Conservation (phyloP, 2,888 invertebrate genomes). For the Dermolepida albohirtum region DNA sequence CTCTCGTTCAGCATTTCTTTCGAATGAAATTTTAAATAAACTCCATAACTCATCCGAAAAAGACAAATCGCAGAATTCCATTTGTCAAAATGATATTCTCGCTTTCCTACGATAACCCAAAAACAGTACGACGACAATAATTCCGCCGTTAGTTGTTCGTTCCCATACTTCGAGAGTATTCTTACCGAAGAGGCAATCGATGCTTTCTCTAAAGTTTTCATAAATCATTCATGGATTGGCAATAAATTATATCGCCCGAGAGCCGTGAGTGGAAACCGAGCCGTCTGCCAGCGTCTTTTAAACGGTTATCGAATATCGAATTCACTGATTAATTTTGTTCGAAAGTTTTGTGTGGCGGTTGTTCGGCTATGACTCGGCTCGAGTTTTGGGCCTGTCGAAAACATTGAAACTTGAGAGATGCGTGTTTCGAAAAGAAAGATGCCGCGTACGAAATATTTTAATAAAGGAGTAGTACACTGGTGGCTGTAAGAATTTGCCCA, state of each 20-base stretch:
- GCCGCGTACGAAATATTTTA: no score
- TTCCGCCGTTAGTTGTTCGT: no score
- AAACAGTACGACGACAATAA: no score
- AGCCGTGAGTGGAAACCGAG: conserved; percentile 1
- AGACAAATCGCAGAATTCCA: conserved; percentile 14
- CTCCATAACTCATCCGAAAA: background rate
- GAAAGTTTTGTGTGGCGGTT: conserved; percentile 16
- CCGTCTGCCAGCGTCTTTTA: background rate
- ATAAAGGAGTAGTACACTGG: no score
- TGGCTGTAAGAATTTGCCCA: no score
- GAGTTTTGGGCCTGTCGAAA: conserved; percentile 4
- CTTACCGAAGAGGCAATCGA: no score
- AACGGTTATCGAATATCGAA: background rate
- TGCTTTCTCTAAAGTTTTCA: conserved; percentile 8
- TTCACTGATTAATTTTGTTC: conserved; percentile 20
- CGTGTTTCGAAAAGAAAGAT: background rate
- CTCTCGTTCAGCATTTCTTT: background rate
- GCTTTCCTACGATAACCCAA: no score
- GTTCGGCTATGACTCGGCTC: no score
- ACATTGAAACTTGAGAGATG: conserved; percentile 9
- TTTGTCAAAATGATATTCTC: no score
- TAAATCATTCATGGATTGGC: conserved; percentile 20
- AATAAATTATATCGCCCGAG: conserved; percentile 5
- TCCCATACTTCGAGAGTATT: no score
- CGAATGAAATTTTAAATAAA: conserved; percentile 7